Conservation (phyloP, 2,113 vertebrate species). For the Phoxinus phoxinus region DNA sequence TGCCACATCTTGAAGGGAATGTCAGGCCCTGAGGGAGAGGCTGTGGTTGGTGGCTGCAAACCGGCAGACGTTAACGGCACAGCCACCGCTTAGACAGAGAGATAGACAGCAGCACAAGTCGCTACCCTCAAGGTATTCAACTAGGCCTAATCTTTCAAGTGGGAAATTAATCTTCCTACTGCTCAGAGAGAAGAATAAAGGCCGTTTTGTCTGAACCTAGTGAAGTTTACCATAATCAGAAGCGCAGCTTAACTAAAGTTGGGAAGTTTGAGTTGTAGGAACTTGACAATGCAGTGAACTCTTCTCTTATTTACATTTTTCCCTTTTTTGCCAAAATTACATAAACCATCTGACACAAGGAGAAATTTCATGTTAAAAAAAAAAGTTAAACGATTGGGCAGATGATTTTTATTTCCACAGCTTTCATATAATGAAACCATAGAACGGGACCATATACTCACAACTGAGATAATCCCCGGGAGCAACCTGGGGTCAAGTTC, state of each 20-base stretch:
- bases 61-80: constrained; percentile 53
- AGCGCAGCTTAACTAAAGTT: constrained; percentile 19
- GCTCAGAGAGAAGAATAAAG: constrained; percentile 40
- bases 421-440: not conserved
- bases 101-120: constrained; percentile 57
- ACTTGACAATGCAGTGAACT: constrained; percentile 28
- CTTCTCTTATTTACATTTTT: not conserved
- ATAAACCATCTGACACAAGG: not conserved
- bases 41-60: constrained; percentile 55
- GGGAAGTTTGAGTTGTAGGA: constrained; percentile 27
- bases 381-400: not conserved
- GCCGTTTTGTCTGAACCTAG: constrained; percentile 45
- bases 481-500: not conserved
- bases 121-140: constrained; percentile 60
- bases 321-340: not conserved
- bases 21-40: constrained; percentile 56
- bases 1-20: constrained; percentile 61
- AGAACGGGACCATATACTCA: not conserved
- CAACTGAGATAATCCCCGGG: not conserved
- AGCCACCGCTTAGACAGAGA: constrained; percentile 50
- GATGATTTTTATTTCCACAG: not conserved
- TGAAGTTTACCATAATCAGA: constrained; percentile 39
- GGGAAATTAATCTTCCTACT: constrained; percentile 52
- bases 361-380: not conserved
- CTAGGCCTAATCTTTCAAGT: constrained; percentile 60